A percentile compares a stretch with the other conserved stretches of the same genome.
These are phyloP conservation scores for Neolamprologus sp. DNA, from an alignment of 2,113 vertebrate genomes.

Conservation along the genomic window DNA sequence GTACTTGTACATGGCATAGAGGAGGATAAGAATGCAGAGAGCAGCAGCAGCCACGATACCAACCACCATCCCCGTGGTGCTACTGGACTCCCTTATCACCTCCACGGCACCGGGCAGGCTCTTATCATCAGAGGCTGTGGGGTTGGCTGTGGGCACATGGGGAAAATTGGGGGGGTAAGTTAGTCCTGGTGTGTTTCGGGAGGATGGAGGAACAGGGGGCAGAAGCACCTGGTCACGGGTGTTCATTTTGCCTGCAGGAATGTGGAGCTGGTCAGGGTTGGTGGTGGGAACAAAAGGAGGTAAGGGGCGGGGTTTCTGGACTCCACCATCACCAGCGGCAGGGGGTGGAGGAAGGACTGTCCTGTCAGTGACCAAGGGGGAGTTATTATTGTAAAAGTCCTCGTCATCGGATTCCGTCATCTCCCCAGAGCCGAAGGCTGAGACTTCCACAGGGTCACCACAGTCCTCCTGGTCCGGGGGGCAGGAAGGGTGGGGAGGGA, in stretches of 20 bases:
- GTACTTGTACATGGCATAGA: conserved; percentile 98
- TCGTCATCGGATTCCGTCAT: conserved; percentile 90
- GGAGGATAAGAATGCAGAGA: conserved; percentile 95
- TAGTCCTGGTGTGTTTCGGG: conserved; percentile 79
- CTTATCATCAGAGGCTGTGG: conserved; percentile 82
- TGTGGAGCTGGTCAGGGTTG: conserved; percentile 79
- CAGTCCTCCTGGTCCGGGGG: conserved; percentile 89
- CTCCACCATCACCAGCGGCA: conserved; percentile 70
- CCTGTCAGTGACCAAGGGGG: conserved; percentile 89
- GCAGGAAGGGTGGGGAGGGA: conserved; percentile 77
- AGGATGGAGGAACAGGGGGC: conserved; percentile 81
- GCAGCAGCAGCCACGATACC: conserved; percentile 93
- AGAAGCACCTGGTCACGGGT: conserved; percentile 86
- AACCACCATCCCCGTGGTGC: conserved; percentile 95
- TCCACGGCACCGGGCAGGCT: conserved; percentile 85
- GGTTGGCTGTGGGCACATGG: conserved; percentile 90
- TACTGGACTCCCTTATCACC: conserved; percentile 90
- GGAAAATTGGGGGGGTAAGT: conserved; percentile 85
- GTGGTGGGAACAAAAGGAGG: conserved; percentile 76
- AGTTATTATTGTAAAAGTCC: conserved; percentile 90
- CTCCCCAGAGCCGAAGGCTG: conserved; percentile 89
- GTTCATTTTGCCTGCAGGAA: conserved; percentile 91
- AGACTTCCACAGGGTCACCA: conserved; percentile 87
- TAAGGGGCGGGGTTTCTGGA: conserved; percentile 70
- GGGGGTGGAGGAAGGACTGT: conserved; percentile 81